A percentile compares a stretch with the other conserved stretches of the same genome.
These are phyloP conservation scores for Proisotoma minuta DNA, from an alignment of 2,888 invertebrate genomes.

Conservation along the genomic window DNA sequence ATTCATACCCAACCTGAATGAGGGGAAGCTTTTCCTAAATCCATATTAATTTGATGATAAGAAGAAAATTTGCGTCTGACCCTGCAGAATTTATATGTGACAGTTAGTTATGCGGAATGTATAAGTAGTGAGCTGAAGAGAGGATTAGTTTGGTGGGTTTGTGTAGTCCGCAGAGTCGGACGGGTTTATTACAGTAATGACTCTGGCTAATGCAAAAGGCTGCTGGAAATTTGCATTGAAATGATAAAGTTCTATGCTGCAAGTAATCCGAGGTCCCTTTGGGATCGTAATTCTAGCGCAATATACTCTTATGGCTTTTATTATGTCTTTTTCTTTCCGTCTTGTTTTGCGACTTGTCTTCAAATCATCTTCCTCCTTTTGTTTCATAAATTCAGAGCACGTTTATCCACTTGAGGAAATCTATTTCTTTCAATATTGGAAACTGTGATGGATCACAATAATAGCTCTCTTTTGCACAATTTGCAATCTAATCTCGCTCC, in stretches of 20 bases:
- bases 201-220: constrained; percentile 8
- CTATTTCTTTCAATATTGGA: constrained; percentile 6
- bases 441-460: constrained; percentile 5
- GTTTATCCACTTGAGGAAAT: constrained; percentile 1
- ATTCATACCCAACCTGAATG: no score
- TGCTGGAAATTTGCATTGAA: constrained; percentile 13
- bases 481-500: constrained; percentile 2
- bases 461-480: constrained; percentile 6
- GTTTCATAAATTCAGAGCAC: neutral
- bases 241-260: constrained; percentile 12
- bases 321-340: constrained; percentile 7
- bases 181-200: constrained; percentile 12
- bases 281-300: constrained; percentile 15
- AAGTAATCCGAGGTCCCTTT: constrained; percentile 2
- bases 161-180: neutral
- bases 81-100: constrained; percentile 1
- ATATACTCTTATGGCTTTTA: constrained; percentile 16
- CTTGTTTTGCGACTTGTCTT: constrained; percentile 2
- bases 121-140: constrained; percentile 2
- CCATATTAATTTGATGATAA: neutral
- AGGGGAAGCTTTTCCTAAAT: neutral
- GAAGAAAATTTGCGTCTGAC: constrained; percentile 2
- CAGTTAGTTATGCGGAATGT: neutral
- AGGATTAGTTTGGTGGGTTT: constrained; percentile 1
- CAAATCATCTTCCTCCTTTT: neutral